phyloP scores from a whole-genome alignment of 2,888 invertebrate genomes.

The Synanthedon myopaeformis region DNA sequence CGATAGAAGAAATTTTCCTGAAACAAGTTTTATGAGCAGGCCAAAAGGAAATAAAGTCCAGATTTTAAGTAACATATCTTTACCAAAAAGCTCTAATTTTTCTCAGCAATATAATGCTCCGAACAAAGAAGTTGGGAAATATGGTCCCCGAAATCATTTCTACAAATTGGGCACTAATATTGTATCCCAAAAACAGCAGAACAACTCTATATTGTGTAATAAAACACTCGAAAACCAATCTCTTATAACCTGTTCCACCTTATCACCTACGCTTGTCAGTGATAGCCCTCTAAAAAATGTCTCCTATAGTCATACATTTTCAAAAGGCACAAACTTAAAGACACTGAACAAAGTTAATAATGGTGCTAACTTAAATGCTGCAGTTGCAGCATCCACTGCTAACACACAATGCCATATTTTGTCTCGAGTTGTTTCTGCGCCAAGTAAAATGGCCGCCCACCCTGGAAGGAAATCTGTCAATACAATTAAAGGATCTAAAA shows the following conservation, averaged over 20 bases:
- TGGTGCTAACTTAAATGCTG: constrained; percentile 60
- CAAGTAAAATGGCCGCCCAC: constrained; percentile 62
- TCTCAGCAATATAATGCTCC: constrained; percentile 48
- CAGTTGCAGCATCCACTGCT: constrained; percentile 50
- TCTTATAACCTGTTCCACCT: constrained; percentile 46
- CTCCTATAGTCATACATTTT: constrained; percentile 51
- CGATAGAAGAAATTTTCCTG: constrained; percentile 49
- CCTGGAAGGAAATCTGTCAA: constrained; percentile 55
- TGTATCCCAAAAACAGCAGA: constrained; percentile 45
- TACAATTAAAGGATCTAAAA: constrained; percentile 50
- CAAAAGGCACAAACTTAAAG: constrained; percentile 54
- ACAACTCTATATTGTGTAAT: constrained; percentile 51
- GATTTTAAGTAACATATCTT: constrained; percentile 61
- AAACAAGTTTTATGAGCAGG: constrained; percentile 46
- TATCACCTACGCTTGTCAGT: constrained; percentile 45
- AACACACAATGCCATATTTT: constrained; percentile 60
- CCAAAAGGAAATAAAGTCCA: constrained; percentile 62
- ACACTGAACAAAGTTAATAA: constrained; percentile 54
- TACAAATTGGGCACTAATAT: constrained; percentile 54
- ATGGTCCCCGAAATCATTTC: constrained; percentile 54
- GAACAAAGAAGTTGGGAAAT: constrained; percentile 46
- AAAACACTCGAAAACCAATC: constrained; percentile 55
- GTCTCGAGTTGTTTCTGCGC: constrained; percentile 60
- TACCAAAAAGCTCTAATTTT: constrained; percentile 54
- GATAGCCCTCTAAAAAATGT: constrained; percentile 56